Evolutionary conservation across 2,888 invertebrate species (phyloP).

Genomic region (Agrotis exclamationis): DNA sequence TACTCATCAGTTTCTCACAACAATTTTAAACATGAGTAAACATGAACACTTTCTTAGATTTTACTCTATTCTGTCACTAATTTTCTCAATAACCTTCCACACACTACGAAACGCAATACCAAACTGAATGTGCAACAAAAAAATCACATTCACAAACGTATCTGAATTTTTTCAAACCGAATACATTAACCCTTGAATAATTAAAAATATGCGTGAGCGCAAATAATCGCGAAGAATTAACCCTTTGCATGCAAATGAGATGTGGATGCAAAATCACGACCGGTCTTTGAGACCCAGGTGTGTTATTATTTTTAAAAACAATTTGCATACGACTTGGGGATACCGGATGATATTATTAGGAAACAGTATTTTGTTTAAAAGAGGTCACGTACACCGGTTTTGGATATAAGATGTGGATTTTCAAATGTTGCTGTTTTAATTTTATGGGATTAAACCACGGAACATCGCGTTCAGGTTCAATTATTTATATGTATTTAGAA

Average conservation of each 20-base stretch:
- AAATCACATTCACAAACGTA: constrained; percentile 79
- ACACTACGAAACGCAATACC: constrained; percentile 80
- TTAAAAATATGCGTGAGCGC: constrained; percentile 90
- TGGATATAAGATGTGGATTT: constrained; percentile 16
- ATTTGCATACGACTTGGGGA: constrained; percentile 69
- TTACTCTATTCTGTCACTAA: constrained; percentile 1
- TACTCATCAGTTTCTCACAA: background rate
- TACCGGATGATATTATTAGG: constrained; percentile 52
- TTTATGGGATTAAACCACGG: too few relatives aligned
- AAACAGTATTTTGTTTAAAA: constrained; percentile 51
- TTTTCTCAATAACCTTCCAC: constrained; percentile 61
- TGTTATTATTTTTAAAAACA: constrained; percentile 81
- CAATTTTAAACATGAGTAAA: background rate
- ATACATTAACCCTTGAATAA: constrained; percentile 91
- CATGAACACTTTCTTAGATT: background rate
- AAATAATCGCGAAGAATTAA: constrained; percentile 90
- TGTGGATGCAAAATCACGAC: constrained; percentile 82
- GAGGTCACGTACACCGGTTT: constrained; percentile 55
- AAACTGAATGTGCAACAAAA: constrained; percentile 79
- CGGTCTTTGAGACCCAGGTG: constrained; percentile 85
- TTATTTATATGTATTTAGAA: too few relatives aligned
- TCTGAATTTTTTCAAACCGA: constrained; percentile 81
- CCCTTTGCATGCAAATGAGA: constrained; percentile 89
- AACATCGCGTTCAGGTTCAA: too few relatives aligned
- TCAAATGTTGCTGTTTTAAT: constrained; percentile 1